Percentiles rank a stretch among this genome's conserved stretches.
phyloP scores from a whole-genome alignment of 2,797 vertebrate genomes.

The Protosalanx chinensis region DNA sequence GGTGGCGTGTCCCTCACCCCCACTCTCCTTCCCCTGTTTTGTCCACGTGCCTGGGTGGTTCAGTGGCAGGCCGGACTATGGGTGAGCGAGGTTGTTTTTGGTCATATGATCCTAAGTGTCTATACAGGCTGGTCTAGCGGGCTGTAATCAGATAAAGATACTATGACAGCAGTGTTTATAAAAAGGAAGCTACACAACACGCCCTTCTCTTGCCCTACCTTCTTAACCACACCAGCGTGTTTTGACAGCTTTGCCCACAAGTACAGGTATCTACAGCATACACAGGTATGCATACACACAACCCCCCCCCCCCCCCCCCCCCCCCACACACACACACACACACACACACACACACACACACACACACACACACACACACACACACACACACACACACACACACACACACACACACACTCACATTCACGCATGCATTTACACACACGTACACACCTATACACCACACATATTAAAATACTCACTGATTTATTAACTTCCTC shows the following conservation, averaged over 20 bases:
- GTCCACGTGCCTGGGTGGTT: background rate
- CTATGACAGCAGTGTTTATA: conserved; percentile 12
- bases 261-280: too few relatives aligned
- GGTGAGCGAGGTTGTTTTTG: background rate
- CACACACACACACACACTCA: background rate
- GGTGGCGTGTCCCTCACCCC: too few relatives aligned
- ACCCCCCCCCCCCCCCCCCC: too few relatives aligned
- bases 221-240: background rate
- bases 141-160: conserved; percentile 3
- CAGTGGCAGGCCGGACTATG: background rate
- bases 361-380: too few relatives aligned
- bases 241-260: background rate
- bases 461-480: background rate
- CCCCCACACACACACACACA: too few relatives aligned
- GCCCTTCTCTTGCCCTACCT: background rate
- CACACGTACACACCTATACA: conserved; percentile 1
- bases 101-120: background rate
- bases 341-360: too few relatives aligned
- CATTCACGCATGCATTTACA: conserved; percentile 3
- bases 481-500: background rate
- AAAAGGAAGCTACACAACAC: conserved; percentile 3
- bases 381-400: background rate
- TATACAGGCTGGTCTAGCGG: background rate
- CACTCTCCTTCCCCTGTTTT: too few relatives aligned
- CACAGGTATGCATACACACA: background rate